Evolutionary conservation across 2,113 vertebrate species (phyloP).

Genomic region (Callopanchax toddi): DNA sequence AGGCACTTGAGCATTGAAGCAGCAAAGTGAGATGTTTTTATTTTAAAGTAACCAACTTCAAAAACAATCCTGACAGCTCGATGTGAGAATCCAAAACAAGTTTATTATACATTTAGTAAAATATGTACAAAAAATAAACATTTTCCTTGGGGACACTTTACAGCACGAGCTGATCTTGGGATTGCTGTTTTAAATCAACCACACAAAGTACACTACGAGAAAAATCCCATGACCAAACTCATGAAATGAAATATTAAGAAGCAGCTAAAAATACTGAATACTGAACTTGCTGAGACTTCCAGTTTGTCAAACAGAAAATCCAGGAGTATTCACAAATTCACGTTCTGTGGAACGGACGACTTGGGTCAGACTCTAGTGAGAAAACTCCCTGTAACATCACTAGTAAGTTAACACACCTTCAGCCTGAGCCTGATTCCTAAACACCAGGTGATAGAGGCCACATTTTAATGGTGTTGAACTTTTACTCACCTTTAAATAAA

Average conservation of each 20-base stretch:
- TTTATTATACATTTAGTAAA: slow-evolving; percentile 67
- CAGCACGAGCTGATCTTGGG: not conserved
- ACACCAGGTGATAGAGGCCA: too few relatives aligned
- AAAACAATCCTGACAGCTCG: too few relatives aligned
- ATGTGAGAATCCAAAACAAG: slow-evolving; percentile 23
- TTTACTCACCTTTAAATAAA: too few relatives aligned
- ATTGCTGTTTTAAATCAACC: slow-evolving; percentile 10
- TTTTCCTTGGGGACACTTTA: slow-evolving; percentile 46
- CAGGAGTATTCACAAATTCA: not conserved
- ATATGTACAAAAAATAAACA: slow-evolving; percentile 76
- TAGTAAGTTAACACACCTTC: too few relatives aligned
- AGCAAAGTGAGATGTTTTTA: too few relatives aligned
- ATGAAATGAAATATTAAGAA: slow-evolving; percentile 4
- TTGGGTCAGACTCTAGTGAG: not conserved
- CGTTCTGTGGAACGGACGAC: too few relatives aligned
- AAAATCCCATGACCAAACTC: slow-evolving; percentile 21
- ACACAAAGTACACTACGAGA: too few relatives aligned
- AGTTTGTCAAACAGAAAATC: too few relatives aligned
- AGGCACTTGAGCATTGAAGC: too few relatives aligned
- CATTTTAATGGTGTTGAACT: too few relatives aligned
- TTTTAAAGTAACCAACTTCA: too few relatives aligned
- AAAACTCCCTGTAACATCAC: not conserved
- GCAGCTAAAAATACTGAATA: slow-evolving; percentile 26
- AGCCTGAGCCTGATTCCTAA: too few relatives aligned
- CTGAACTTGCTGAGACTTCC: slow-evolving; percentile 1